Evolutionary conservation across 2,888 invertebrate species (phyloP).

Genomic region (Kryphioiulus occultus): DNA sequence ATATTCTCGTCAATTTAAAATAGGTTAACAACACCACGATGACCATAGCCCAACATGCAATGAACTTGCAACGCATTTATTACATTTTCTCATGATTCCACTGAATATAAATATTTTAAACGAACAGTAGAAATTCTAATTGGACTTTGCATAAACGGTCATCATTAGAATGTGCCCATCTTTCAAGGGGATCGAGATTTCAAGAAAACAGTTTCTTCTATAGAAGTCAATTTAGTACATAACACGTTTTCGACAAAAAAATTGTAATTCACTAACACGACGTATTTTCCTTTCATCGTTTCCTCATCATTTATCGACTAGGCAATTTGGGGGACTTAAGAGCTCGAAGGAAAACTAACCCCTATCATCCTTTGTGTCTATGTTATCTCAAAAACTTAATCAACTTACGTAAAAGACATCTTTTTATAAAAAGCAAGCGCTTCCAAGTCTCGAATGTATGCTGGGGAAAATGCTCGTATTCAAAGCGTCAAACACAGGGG

Average conservation of each 20-base stretch:
- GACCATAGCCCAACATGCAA: too few species aligned
- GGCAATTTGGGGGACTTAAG: background rate
- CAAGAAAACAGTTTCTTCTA: background rate
- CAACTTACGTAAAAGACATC: slow-evolving; percentile 20
- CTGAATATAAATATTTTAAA: background rate
- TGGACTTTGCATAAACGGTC: background rate
- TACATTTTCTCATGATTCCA: too few species aligned
- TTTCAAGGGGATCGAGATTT: background rate
- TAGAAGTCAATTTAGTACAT: background rate
- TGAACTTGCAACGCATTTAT: too few species aligned
- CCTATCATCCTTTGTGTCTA: background rate
- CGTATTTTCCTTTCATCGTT: background rate
- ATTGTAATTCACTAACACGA: background rate
- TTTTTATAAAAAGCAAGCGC: background rate
- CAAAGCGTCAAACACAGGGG: background rate
- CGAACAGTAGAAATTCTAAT: background rate
- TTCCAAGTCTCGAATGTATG: background rate
- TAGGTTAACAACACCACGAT: too few species aligned
- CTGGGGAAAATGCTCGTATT: background rate
- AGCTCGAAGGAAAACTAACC: background rate
- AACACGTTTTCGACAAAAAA: background rate
- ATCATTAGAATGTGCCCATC: background rate
- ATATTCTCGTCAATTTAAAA: too few species aligned
- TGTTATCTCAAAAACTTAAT: slow-evolving; percentile 32
- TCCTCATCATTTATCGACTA: slow-evolving; percentile 11